Evolutionary conservation across 1,140 invertebrate species (phyloP).

Genomic region (Ceratina australensis): DNA sequence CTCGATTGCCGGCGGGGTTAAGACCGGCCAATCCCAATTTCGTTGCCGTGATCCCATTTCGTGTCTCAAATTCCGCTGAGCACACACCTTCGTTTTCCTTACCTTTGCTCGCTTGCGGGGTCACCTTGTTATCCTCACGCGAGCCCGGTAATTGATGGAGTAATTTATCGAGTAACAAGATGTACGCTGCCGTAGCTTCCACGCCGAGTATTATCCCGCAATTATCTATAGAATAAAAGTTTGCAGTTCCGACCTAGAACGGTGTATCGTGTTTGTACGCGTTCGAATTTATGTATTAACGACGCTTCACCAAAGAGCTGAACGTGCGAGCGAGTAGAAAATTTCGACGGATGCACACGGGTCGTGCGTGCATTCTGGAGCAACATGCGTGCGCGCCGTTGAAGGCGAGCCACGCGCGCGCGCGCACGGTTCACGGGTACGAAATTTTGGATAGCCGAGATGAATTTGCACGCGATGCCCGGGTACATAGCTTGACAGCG

Average conservation of each 20-base stretch:
- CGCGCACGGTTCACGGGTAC: slow-evolving; percentile 12
- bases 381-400: slow-evolving; percentile 13
- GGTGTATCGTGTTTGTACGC: too few relatives aligned
- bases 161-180: slow-evolving; percentile 36
- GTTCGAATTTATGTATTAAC: not conserved
- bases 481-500: slow-evolving; percentile 59
- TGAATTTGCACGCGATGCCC: slow-evolving; percentile 61
- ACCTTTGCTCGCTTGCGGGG: slow-evolving; percentile 21
- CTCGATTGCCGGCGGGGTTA: slow-evolving; percentile 18
- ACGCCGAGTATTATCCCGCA: not conserved
- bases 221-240: not conserved
- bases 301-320: not conserved
- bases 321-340: not conserved
- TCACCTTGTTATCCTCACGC: slow-evolving; percentile 32
- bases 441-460: slow-evolving; percentile 52
- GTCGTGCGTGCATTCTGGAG: slow-evolving; percentile 17
- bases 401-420: slow-evolving; percentile 20
- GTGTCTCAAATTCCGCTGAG: slow-evolving; percentile 39
- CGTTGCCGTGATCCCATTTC: slow-evolving; percentile 47
- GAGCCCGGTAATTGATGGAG: slow-evolving; percentile 40
- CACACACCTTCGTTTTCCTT: slow-evolving; percentile 37
- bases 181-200: not conserved
- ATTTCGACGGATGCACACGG: not conserved
- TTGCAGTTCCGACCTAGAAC: not conserved
- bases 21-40: slow-evolving; percentile 43